Evolutionary conservation across 2,797 vertebrate species (phyloP).

Genomic region (Aselliscus stoliczkanus): DNA sequence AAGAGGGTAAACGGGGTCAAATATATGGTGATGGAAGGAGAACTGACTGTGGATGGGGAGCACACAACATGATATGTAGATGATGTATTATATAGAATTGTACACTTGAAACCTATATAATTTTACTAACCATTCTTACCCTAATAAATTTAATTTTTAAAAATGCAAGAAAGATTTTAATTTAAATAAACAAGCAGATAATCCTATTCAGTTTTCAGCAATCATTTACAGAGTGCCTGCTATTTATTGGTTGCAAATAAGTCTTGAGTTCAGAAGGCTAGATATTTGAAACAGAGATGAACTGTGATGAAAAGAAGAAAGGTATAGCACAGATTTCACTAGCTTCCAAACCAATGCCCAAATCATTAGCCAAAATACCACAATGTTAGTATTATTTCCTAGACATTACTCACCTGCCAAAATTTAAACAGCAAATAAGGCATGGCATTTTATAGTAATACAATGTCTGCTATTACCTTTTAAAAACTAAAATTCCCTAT

Average conservation of each 20-base stretch:
- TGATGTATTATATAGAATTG: no score
- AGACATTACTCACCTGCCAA: neutral
- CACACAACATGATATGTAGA: no score
- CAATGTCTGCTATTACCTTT: neutral
- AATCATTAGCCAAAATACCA: neutral
- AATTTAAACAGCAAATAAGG: neutral
- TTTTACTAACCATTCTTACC: no score
- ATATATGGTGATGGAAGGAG: no score
- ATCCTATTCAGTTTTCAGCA: neutral
- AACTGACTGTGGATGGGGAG: no score
- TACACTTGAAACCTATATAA: no score
- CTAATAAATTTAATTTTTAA: neutral
- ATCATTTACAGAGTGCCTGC: neutral
- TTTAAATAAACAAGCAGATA: slow-evolving; percentile 23
- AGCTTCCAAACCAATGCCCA: neutral
- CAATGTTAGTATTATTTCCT: neutral
- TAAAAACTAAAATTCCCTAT: neutral
- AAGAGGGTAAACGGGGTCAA: no score
- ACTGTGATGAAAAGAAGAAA: neutral
- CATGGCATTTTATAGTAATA: neutral
- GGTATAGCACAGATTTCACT: neutral
- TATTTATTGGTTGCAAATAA: neutral
- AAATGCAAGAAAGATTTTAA: neutral
- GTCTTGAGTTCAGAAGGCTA: neutral
- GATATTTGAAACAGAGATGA: neutral